Evolutionary conservation across 2,888 invertebrate species (phyloP).

Genomic region (Acutogordius australiensis): DNA sequence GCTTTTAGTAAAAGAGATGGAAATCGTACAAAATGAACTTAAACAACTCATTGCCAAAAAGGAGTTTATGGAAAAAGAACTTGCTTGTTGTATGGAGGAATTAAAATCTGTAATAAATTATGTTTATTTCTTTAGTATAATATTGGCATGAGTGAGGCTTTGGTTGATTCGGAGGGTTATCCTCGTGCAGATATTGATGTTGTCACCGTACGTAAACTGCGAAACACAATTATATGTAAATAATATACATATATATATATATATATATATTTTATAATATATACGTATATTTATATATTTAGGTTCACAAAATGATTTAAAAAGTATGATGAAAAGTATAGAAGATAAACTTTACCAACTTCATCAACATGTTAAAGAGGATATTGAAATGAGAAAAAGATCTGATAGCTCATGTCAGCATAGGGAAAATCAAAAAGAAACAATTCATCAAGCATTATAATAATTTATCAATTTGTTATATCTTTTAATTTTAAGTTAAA

Average conservation of each 20-base stretch:
- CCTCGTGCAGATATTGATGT: constrained; percentile 64
- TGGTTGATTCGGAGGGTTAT: constrained; percentile 56
- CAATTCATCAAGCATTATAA: too few species aligned
- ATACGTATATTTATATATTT: constrained; percentile 12
- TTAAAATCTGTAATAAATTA: neutral
- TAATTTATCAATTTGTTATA: too few species aligned
- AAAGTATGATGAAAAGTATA: constrained; percentile 47
- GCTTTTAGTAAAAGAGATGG: too few species aligned
- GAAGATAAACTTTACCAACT: constrained; percentile 32
- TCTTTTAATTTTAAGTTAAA: too few species aligned
- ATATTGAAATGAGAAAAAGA: constrained; percentile 1
- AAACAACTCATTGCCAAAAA: neutral
- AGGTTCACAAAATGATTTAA: constrained; percentile 66
- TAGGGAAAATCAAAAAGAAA: too few species aligned
- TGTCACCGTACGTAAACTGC: constrained; percentile 55
- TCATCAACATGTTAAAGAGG: constrained; percentile 15
- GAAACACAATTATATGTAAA: constrained; percentile 55
- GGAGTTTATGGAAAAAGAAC: neutral
- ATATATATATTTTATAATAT: neutral
- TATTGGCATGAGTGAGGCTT: constrained; percentile 50
- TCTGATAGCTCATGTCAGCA: too few species aligned
- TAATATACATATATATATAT: neutral
- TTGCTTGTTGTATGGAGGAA: neutral
- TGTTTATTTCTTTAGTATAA: constrained; percentile 22
- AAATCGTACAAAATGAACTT: neutral